A percentile compares a stretch with the other conserved stretches of the same genome.
Conservation (phyloP, 92 coral and sea anemone genomes). For the Bergia puertoricense region DNA sequence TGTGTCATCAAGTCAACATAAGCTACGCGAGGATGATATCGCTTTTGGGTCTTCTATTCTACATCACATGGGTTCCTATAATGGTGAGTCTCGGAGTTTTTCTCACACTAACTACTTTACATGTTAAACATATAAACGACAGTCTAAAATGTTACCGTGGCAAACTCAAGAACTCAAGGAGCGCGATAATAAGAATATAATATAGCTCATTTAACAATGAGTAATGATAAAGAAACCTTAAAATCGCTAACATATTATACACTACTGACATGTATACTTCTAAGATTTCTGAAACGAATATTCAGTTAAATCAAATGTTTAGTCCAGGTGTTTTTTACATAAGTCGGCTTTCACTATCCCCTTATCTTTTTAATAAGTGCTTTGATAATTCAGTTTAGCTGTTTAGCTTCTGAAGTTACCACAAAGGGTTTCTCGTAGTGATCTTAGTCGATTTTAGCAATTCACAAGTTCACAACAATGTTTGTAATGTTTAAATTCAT, state of each 20-base stretch:
- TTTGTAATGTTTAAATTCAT: not conserved
- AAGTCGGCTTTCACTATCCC: not conserved
- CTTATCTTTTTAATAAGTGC: not conserved
- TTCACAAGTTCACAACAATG: not conserved
- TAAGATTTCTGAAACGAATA: not conserved
- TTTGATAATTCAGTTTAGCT: constrained; percentile 7
- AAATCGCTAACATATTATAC: not conserved
- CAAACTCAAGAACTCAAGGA: not conserved
- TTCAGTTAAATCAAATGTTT: not conserved
- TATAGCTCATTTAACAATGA: too few relatives aligned
- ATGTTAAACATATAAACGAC: too few relatives aligned
- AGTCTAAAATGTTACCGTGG: too few relatives aligned
- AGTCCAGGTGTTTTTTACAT: constrained; percentile 1
- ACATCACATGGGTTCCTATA: constrained; percentile 81
- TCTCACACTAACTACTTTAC: too few relatives aligned
- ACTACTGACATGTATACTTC: too few relatives aligned
- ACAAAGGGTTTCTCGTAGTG: not conserved
- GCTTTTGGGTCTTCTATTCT: constrained; percentile 65
- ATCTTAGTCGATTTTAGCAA: not conserved
- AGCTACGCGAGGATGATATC: constrained; percentile 83
- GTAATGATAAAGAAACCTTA: too few relatives aligned
- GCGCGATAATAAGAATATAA: too few relatives aligned
- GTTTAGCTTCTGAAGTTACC: not conserved
- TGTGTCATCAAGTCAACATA: constrained; percentile 16
- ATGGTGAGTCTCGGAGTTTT: constrained; percentile 60